Base-by-base conservation (phyloP, 1,140 invertebrate species). In the Apis cerana region DNA sequence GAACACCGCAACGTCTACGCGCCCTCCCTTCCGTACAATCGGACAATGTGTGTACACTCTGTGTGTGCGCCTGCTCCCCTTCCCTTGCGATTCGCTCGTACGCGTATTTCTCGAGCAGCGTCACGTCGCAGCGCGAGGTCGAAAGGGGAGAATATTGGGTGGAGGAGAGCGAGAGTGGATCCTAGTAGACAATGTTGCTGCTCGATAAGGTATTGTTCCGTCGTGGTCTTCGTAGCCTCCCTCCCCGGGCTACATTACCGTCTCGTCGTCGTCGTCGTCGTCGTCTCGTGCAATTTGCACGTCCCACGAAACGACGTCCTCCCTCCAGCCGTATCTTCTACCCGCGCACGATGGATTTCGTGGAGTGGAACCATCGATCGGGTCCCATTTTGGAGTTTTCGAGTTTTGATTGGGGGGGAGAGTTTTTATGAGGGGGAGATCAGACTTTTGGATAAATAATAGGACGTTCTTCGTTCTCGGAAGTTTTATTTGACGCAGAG, bases 201-300 rank as follows among this genome's bases (percentile, higher is more conserved):
- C 92, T 90, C 92, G 91, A 93, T 93, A 93, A 91, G 91, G 88
- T 91, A 93, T 93, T 93, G 92, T 93, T 93, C 89, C 77, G 86
- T 80, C 85, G 86, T 80, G 88, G 88, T 87, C 90, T 88, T 86
- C 75, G 65, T 88, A 33, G 88, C 82, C 84, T 84, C 80, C 52
- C 33, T 33, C 33, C 33, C 33, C 5, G 83, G 83, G 83, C 75
- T 89, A 87, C 89, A 89, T 91, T 89, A 90, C 85, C 78, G 33
- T n/a, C 33, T 27, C 33, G 2, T 33, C 2, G 33, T 33, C 33
- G n/a, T 80, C 71, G 56, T 67, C 54, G 69, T 72, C 68, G 11
- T 48, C 65, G 48, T 43, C 23, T 62, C 61, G 23, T 50, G 48
- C 65, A n/a, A 50, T 54, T 52, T 21, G 50, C 71, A 43, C 67